phyloP scores from a whole-genome alignment of 2,888 invertebrate species.

The Polymixis lichenea region DNA sequence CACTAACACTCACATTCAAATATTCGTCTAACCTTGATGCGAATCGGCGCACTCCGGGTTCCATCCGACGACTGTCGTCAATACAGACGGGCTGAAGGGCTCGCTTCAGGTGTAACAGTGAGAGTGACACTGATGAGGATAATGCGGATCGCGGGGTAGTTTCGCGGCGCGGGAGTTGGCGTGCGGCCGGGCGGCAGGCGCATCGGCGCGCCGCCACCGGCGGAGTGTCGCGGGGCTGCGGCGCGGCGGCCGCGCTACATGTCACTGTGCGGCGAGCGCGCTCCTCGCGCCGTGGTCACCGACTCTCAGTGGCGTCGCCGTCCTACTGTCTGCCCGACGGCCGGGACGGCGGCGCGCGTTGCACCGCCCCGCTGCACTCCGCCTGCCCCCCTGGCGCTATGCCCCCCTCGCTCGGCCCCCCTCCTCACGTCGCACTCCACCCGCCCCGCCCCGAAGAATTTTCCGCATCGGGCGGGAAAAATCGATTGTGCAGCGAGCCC shows the following conservation, averaged over 20 bases:
- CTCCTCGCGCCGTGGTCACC: constrained; percentile 89
- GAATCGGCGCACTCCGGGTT: constrained; percentile 90
- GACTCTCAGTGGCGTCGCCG: constrained; percentile 90
- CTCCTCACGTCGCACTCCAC: constrained; percentile 81
- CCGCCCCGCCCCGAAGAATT: constrained; percentile 90
- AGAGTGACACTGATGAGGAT: constrained; percentile 78
- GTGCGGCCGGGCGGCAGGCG: constrained; percentile 87
- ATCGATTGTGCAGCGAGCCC: constrained; percentile 91
- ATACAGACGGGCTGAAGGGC: constrained; percentile 87
- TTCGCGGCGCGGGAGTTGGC: constrained; percentile 83
- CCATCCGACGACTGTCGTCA: constrained; percentile 89
- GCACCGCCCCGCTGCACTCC: constrained; percentile 90
- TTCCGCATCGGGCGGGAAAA: constrained; percentile 91
- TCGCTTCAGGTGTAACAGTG: constrained; percentile 85
- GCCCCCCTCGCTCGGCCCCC: constrained; percentile 78
- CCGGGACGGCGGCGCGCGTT: constrained; percentile 88
- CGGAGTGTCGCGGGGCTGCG: constrained; percentile 86
- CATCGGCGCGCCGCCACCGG: constrained; percentile 88
- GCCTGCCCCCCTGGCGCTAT: constrained; percentile 85
- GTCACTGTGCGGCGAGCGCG: constrained; percentile 89
- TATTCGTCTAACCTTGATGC: constrained; percentile 90
- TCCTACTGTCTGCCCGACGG: constrained; percentile 89
- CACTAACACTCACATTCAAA: constrained; percentile 90
- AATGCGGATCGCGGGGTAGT: constrained; percentile 71
- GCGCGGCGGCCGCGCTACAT: constrained; percentile 89